phyloP scores from a whole-genome alignment of 1,140 invertebrate genomes.

The Brachionus rubens region DNA sequence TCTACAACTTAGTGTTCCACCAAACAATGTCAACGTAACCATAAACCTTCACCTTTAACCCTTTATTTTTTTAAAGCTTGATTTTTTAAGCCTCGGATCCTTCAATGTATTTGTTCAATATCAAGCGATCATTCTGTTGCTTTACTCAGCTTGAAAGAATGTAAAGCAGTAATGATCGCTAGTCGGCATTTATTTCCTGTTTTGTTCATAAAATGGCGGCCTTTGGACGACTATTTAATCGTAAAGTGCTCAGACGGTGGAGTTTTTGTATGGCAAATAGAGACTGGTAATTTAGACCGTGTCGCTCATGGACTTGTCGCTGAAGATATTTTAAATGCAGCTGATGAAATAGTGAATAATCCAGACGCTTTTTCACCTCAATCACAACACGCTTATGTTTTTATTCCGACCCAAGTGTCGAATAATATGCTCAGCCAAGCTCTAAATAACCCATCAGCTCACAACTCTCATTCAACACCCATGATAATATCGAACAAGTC shows the following conservation, averaged over 20 bases:
- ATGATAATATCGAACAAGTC: slow-evolving; percentile 44
- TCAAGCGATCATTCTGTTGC: slow-evolving; percentile 96
- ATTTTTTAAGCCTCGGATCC: slow-evolving; percentile 74
- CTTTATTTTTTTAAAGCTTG: neutral
- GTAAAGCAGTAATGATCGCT: slow-evolving; percentile 88
- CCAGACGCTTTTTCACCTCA: neutral
- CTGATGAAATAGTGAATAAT: slow-evolving; percentile 24
- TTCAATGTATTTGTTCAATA: slow-evolving; percentile 91
- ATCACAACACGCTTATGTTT: neutral
- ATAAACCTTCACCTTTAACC: no score
- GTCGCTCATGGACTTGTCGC: slow-evolving; percentile 90
- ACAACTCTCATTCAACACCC: slow-evolving; percentile 9
- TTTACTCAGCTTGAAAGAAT: slow-evolving; percentile 83
- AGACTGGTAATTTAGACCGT: slow-evolving; percentile 91
- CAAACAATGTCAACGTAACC: slow-evolving; percentile 81
- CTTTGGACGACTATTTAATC: slow-evolving; percentile 94
- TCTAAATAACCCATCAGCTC: neutral
- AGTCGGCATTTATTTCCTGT: slow-evolving; percentile 94
- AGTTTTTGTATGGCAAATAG: slow-evolving; percentile 99
- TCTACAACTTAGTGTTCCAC: slow-evolving; percentile 83
- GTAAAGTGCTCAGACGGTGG: slow-evolving; percentile 95
- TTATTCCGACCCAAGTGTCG: neutral
- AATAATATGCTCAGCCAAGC: neutral
- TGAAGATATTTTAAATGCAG: slow-evolving; percentile 72
- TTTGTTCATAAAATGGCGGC: slow-evolving; percentile 90